Evolutionary conservation across 2,113 vertebrate genomes (phyloP).

Genomic region (Cavia aperea): DNA sequence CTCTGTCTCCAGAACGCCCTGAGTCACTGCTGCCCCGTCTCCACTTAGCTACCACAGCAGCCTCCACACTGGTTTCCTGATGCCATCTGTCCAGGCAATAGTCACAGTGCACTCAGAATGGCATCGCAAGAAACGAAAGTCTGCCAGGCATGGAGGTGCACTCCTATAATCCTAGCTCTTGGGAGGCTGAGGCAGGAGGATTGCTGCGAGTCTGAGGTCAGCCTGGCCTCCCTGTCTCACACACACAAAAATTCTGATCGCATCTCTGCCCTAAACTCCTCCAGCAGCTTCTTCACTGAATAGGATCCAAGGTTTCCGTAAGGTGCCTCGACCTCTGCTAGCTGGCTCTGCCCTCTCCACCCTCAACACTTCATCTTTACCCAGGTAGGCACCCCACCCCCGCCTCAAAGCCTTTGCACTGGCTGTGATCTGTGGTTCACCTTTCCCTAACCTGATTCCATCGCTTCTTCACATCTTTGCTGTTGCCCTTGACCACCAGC

Average conservation of each 20-base stretch:
- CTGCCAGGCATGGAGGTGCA: neutral
- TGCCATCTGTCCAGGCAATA: neutral
- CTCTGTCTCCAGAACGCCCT: neutral
- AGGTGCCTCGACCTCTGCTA: neutral
- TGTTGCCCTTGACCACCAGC: neutral
- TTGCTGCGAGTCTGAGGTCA: neutral
- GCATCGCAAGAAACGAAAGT: neutral
- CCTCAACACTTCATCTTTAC: too few species aligned
- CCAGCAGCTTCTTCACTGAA: neutral
- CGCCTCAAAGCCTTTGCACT: neutral
- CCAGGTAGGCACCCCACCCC: neutral
- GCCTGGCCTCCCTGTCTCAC: neutral
- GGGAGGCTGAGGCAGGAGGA: neutral
- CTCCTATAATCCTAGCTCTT: neutral
- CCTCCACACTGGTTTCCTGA: neutral
- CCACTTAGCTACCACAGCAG: neutral
- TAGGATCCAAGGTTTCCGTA: neutral
- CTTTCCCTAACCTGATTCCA: neutral
- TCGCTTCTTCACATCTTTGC: neutral
- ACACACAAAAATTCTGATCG: neutral
- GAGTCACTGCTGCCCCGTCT: neutral
- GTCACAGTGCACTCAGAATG: neutral
- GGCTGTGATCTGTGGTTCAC: neutral
- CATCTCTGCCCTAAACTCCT: neutral
- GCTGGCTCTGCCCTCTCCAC: neutral